These are phyloP conservation scores for Lucinisca nassula DNA, from an alignment of 2,888 invertebrate genomes.

Conservation along the genomic window DNA sequence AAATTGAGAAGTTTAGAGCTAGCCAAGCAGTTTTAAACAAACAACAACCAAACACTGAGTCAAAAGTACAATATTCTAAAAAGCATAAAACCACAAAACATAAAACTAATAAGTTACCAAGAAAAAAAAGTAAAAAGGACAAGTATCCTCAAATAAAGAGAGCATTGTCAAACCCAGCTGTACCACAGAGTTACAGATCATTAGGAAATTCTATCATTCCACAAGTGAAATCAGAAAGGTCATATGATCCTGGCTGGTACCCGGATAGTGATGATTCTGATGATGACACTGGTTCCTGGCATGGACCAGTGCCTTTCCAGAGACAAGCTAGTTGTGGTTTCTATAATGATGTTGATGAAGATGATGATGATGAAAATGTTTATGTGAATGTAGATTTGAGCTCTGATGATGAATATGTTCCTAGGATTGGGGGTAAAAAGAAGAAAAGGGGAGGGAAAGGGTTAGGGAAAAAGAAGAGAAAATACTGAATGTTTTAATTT, in stretches of 20 bases:
- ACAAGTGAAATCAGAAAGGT: background rate
- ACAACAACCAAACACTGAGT: background rate
- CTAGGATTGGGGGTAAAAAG: background rate
- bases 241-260: conserved; percentile 57
- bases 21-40: background rate
- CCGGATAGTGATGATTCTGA: conserved; percentile 49
- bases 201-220: background rate
- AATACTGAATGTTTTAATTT: background rate
- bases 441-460: background rate
- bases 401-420: background rate
- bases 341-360: conserved; percentile 34
- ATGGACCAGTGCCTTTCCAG: conserved; percentile 53
- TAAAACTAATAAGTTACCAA: background rate
- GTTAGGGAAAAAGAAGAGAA: background rate
- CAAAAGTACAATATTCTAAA: background rate
- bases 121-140: conserved; percentile 35
- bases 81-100: background rate
- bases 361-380: conserved; percentile 33
- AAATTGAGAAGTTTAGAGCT: conserved; percentile 20
- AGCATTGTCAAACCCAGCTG: conserved; percentile 65
- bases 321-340: conserved; percentile 34
- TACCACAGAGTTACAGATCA: background rate
- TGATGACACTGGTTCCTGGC: conserved; percentile 47
- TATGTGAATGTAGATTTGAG: background rate
- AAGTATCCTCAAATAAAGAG: conserved; percentile 73